Conservation (phyloP, 2,113 vertebrate species). For the Cyrtonyx montezumae region DNA sequence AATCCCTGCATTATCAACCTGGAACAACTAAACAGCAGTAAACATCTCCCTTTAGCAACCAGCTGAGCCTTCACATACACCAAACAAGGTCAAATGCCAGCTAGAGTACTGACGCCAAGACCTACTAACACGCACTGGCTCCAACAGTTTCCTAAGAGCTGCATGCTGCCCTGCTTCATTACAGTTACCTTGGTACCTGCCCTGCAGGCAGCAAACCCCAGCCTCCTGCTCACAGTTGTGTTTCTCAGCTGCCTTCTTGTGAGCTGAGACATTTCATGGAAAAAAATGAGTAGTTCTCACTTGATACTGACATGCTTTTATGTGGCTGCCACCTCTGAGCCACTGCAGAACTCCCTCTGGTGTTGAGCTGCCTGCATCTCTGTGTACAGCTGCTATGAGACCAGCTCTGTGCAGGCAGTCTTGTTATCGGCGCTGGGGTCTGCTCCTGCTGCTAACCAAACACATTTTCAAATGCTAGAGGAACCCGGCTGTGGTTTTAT, state of each 20-base stretch:
- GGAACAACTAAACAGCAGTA: neutral
- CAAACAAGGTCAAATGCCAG: conserved; percentile 23
- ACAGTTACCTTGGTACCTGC: neutral
- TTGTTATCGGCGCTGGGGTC: neutral
- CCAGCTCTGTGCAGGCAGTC: accelerated
- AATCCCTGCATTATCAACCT: neutral
- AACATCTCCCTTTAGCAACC: conserved; percentile 25
- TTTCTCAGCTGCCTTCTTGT: neutral
- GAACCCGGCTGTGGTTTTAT: neutral
- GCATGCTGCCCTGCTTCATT: neutral
- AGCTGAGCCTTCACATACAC: conserved; percentile 19
- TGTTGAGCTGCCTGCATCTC: neutral
- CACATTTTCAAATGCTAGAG: neutral
- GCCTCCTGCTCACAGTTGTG: neutral
- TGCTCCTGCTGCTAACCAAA: neutral
- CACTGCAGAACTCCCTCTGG: neutral
- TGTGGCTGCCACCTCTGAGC: accelerated
- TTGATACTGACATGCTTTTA: neutral
- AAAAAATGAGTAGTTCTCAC: neutral
- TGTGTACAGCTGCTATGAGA: accelerated
- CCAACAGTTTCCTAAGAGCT: neutral
- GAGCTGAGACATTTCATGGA: neutral
- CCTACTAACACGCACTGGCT: neutral
- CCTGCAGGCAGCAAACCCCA: neutral
- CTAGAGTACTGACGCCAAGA: neutral